Percentiles rank a stretch among this genome's conserved stretches.
phyloP scores from a whole-genome alignment of 2,113 vertebrate species.

The Cynopterus brachyotis region DNA sequence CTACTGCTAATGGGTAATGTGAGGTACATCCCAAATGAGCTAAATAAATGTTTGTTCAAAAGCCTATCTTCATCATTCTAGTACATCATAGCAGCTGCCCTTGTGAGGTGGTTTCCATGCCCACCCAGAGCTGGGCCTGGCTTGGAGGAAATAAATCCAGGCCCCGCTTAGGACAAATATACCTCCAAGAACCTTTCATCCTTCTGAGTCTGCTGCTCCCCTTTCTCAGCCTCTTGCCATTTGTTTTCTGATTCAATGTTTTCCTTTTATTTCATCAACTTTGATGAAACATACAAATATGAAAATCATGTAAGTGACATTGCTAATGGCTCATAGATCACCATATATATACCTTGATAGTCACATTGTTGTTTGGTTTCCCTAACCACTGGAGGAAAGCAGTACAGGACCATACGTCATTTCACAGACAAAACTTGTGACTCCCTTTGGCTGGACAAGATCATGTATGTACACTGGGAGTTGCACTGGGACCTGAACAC shows the following conservation, averaged over 20 bases:
- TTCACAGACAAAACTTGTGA: background rate
- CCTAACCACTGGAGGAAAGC: background rate
- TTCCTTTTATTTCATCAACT: background rate
- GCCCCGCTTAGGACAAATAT: background rate
- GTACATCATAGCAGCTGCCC: background rate
- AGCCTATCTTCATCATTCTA: background rate
- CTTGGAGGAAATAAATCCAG: background rate
- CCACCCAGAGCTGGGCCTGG: background rate
- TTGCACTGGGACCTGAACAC: background rate
- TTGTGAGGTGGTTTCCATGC: background rate
- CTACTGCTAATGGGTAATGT: background rate
- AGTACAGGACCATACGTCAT: fast-evolving
- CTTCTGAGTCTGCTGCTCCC: background rate
- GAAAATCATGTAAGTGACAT: background rate
- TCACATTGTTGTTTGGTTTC: background rate
- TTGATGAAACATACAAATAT: background rate
- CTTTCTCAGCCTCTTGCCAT: background rate
- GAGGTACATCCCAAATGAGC: background rate
- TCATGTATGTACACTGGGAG: background rate
- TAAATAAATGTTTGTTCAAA: background rate
- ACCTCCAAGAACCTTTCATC: background rate
- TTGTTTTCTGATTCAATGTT: background rate
- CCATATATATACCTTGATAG: no score
- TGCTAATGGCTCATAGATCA: background rate
- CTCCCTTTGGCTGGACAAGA: fast-evolving